phyloP scores from a whole-genome alignment of 2,797 vertebrate species.

The Thunnus albacares region DNA sequence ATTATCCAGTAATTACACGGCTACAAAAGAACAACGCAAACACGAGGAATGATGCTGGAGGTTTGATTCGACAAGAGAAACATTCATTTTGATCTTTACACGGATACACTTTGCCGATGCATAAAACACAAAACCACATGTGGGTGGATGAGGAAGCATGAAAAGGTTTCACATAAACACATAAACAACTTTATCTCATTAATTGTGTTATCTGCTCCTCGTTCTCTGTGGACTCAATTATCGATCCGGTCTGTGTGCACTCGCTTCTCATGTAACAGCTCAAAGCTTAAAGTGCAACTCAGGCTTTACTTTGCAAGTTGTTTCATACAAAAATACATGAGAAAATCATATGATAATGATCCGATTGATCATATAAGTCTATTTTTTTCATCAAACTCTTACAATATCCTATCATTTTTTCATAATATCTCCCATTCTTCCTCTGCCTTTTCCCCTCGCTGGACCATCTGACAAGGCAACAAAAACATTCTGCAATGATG shows the following conservation, averaged over 20 bases:
- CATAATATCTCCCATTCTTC: neutral
- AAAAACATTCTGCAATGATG: neutral
- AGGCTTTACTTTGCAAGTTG: neutral
- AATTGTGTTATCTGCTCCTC: neutral
- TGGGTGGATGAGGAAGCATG: neutral
- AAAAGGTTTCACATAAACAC: neutral
- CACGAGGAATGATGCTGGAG: neutral
- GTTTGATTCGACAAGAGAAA: neutral
- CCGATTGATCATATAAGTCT: neutral
- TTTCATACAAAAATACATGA: neutral
- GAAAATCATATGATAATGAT: neutral
- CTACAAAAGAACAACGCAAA: neutral
- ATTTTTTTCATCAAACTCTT: neutral
- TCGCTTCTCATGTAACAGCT: neutral
- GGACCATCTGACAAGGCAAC: neutral
- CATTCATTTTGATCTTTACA: neutral
- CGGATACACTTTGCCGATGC: neutral
- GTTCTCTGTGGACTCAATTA: slow-evolving; percentile 13
- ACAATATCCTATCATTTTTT: neutral
- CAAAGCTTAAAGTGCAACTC: neutral
- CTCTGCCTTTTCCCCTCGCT: neutral
- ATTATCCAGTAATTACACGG: neutral
- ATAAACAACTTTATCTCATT: neutral
- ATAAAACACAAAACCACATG: neutral
- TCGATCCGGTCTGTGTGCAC: neutral